Evolutionary conservation across 2,113 vertebrate genomes (phyloP).

Genomic region (Neotragus pygmaeus): DNA sequence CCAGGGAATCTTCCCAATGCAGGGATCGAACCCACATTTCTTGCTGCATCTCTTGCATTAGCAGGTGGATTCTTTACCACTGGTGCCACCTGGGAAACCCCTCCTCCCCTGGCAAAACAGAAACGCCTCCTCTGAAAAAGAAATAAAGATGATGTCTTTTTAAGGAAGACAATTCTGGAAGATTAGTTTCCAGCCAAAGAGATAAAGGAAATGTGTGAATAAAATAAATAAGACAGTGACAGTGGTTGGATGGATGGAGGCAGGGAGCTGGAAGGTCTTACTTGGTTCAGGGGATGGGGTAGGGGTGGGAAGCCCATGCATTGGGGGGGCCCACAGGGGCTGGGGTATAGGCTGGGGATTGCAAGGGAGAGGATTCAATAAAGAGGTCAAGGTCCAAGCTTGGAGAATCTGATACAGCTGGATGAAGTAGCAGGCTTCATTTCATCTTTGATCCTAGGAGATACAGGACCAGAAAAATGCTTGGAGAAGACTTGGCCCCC

Average conservation of each 20-base stretch:
- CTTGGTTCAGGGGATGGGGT: background rate
- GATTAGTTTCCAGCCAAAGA: background rate
- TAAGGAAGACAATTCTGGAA: background rate
- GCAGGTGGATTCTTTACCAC: background rate
- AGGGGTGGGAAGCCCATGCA: accelerated
- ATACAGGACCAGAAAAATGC: background rate
- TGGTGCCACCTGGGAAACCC: background rate
- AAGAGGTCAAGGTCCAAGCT: background rate
- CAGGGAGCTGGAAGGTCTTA: too few relatives aligned
- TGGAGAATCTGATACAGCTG: background rate
- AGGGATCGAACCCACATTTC: background rate
- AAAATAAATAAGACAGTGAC: background rate
- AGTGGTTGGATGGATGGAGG: background rate
- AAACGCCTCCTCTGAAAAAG: background rate
- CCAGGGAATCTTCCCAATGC: background rate
- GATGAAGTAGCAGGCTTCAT: background rate
- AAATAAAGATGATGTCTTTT: background rate
- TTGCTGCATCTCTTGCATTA: background rate
- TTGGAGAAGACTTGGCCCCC: background rate
- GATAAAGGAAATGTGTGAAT: background rate
- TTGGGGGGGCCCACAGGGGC: accelerated
- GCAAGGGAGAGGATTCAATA: background rate
- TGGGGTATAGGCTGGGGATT: background rate
- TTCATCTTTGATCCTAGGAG: background rate
- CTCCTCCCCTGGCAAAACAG: background rate